phyloP scores from a whole-genome alignment of 2,113 vertebrate genomes.

The Oreochromis spilurus region DNA sequence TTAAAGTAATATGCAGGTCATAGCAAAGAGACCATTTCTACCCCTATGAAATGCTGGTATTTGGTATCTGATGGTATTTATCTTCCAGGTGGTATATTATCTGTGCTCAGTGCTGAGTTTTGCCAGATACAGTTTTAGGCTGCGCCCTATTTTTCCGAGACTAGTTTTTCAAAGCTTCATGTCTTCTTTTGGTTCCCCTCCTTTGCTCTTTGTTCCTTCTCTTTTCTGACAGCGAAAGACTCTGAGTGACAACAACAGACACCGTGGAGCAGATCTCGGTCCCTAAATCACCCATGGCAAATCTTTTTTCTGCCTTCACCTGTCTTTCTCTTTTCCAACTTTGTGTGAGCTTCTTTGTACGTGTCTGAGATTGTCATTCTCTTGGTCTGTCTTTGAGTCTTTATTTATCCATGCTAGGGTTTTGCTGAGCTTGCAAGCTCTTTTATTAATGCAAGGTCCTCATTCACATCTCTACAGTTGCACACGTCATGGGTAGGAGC shows the following conservation, averaged over 20 bases:
- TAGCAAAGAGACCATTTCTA: neutral
- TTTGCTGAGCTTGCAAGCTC: neutral
- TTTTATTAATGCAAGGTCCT: neutral
- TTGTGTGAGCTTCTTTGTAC: neutral
- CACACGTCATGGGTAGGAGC: neutral
- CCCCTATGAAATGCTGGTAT: neutral
- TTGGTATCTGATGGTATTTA: neutral
- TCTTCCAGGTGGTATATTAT: neutral
- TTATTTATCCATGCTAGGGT: neutral
- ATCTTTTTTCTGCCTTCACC: neutral
- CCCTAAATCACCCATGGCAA: neutral
- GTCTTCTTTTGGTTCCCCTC: neutral
- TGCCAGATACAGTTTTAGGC: neutral
- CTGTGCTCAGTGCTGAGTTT: neutral
- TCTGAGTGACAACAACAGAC: neutral
- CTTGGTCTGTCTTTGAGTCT: neutral
- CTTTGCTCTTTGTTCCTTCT: neutral
- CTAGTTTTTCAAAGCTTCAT: neutral
- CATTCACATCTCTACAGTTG: neutral
- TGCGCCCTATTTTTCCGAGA: neutral
- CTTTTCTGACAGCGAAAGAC: neutral
- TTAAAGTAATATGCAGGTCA: neutral
- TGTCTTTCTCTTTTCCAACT: neutral
- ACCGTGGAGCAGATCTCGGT: neutral
- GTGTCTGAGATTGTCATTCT: neutral